These are phyloP conservation scores for Macrophya annulata DNA, from an alignment of 2,888 invertebrate genomes.

Conservation along the genomic window DNA sequence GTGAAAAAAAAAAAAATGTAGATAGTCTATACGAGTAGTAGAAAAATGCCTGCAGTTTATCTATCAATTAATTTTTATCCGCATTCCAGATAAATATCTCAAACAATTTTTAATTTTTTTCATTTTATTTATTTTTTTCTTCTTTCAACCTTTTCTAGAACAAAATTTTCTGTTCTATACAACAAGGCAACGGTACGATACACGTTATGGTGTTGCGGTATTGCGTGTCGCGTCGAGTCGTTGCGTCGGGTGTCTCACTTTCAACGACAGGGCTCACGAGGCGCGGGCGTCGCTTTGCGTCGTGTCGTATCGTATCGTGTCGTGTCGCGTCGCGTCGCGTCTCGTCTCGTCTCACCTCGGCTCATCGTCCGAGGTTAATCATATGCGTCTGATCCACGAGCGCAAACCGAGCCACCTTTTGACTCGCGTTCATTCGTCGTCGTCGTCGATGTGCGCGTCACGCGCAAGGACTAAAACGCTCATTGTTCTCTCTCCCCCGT, in stretches of 20 bases:
- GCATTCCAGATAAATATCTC: background rate
- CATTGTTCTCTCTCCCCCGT: constrained; percentile 20
- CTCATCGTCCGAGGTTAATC: constrained; percentile 48
- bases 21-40: background rate
- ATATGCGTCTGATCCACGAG: constrained; percentile 55
- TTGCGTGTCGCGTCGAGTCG: background rate
- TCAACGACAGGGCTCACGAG: background rate
- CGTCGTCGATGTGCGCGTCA: constrained; percentile 44
- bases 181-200: too few relatives aligned
- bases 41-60: background rate
- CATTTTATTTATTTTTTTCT: background rate
- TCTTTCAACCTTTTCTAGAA: too few relatives aligned
- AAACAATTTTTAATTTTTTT: background rate
- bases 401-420: constrained; percentile 50
- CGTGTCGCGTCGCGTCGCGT: background rate
- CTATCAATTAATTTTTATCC: background rate
- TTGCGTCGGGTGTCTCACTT: constrained; percentile 13
- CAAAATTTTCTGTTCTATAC: too few relatives aligned
- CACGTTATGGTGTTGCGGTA: too few relatives aligned
- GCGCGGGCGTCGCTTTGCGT: constrained; percentile 34
- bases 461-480: constrained; percentile 50
- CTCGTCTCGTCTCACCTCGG: background rate
- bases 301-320: background rate
- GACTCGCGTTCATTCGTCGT: constrained; percentile 12
- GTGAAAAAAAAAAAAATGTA: background rate